phyloP scores from a whole-genome alignment of 92 coral and sea anemone species.

The Heliopora coerulea region DNA sequence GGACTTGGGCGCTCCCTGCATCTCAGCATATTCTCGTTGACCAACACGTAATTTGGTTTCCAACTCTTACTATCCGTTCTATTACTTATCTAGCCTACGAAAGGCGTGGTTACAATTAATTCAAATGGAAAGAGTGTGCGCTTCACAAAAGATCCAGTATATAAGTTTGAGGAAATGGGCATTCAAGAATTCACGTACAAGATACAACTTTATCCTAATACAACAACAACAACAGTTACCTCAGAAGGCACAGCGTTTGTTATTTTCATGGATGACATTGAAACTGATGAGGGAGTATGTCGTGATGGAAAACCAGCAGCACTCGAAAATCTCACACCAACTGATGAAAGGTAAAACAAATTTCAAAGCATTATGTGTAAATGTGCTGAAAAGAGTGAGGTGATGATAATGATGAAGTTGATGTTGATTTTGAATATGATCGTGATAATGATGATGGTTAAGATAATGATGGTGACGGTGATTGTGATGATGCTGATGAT shows the following conservation, averaged over 20 bases:
- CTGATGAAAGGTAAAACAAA: slow-evolving; percentile 52
- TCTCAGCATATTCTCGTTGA: no score
- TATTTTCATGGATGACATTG: slow-evolving; percentile 32
- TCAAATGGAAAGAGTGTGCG: slow-evolving; percentile 66
- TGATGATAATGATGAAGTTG: no score
- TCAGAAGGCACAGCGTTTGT: slow-evolving; percentile 45
- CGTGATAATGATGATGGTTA: no score
- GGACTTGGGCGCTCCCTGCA: no score
- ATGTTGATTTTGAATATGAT: no score
- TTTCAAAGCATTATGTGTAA: neutral
- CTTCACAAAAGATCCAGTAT: slow-evolving; percentile 47
- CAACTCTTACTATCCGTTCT: no score
- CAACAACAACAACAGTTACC: slow-evolving; percentile 44
- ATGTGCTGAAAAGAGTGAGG: neutral
- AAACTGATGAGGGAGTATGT: slow-evolving; percentile 43
- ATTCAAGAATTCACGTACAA: slow-evolving; percentile 60
- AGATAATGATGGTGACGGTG: no score
- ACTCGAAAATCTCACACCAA: slow-evolving; percentile 36
- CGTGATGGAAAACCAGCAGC: slow-evolving; percentile 47
- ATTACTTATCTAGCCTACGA: slow-evolving; percentile 67
- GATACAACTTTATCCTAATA: slow-evolving; percentile 45
- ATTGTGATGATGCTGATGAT: no score
- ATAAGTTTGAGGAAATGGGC: slow-evolving; percentile 40
- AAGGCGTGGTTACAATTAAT: slow-evolving; percentile 65
- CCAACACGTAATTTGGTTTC: no score